Base-by-base conservation (phyloP, 2,797 vertebrate species). In the Acestrorhynchus altus region DNA sequence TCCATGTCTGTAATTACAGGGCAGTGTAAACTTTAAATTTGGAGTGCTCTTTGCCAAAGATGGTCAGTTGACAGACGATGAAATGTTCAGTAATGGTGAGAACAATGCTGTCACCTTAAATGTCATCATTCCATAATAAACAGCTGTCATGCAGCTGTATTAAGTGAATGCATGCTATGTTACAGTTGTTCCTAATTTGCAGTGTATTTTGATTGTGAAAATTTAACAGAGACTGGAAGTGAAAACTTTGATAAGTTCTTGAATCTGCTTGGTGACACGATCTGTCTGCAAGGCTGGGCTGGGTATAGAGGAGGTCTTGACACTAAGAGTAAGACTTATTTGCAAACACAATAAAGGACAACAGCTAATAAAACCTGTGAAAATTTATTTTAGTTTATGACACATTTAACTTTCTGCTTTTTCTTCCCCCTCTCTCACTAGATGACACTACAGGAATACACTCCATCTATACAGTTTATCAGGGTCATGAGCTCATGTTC, bases 401-500 rank as follows among this genome's bases (percentile, higher is more conserved):
- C 8, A 47, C 46, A 47, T n/a, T 24, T 56, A 1, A 1, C 70
- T 42, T 35, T 26, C 49, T 69, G 1, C 54, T 35, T 47, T 4
- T 59, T 65, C 15, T 0, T 44, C 39, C 59, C 20, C 8, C 13
- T 49, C 51, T 59, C 16, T 39, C 24, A 57, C 22, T 73, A 99
- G 98, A 99, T 79, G 96, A 98, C 88, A 99, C 98, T 89, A 99
- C 98, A 85, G 98, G 98, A 90, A 95, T 94, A 16, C 90, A 93
- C 85, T 98, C 98, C 76, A 94, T 99, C 88, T 99, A 99, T 88
- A 99, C 97, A 0, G 94, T 99, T 83, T 99, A 98, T 91, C 96
- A 99, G 91, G 97, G 98, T 77, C 98, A 99, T 64, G 98, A 99
- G 92, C 96, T 99, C 86, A 99, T 99, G 97, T 99, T 99, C 88